Conservation (phyloP, 1,140 invertebrate genomes). For the Conus ventricosus region DNA sequence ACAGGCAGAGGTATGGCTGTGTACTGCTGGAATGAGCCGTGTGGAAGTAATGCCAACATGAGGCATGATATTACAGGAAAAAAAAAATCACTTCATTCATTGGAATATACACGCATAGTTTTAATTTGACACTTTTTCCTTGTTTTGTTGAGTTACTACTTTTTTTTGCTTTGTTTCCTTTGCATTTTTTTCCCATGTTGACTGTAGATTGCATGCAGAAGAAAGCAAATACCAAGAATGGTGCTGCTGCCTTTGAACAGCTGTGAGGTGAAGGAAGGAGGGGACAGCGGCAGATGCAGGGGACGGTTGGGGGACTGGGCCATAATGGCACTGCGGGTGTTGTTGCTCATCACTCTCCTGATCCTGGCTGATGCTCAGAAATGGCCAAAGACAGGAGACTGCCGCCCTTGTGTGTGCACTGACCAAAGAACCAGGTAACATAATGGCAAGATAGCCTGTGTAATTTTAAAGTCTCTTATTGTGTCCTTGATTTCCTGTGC, state of each 20-base stretch:
- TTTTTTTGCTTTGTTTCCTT: neutral
- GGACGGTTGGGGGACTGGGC: slow-evolving; percentile 1
- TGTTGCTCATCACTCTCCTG: slow-evolving; percentile 14
- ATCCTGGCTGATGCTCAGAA: slow-evolving; percentile 19
- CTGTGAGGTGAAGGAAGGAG: neutral
- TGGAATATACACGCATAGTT: neutral
- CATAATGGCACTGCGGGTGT: slow-evolving; percentile 4
- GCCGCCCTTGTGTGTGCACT: slow-evolving; percentile 26
- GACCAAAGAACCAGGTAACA: slow-evolving; percentile 25
- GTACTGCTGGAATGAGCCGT: too few species aligned
- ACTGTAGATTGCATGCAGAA: slow-evolving; percentile 21
- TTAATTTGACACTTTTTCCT: neutral
- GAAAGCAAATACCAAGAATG: neutral
- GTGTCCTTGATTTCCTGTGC: neutral
- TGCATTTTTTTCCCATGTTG: slow-evolving; percentile 3
- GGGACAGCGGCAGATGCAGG: too few species aligned
- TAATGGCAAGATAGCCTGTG: neutral
- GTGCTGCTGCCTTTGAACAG: slow-evolving; percentile 10
- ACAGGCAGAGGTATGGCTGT: too few species aligned
- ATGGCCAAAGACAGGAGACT: slow-evolving; percentile 31
- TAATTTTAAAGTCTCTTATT: neutral
- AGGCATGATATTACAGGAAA: too few species aligned
- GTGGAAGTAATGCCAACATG: too few species aligned
- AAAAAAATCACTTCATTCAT: too few species aligned
- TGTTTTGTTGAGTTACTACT: neutral